Evolutionary conservation across 2,797 vertebrate species (phyloP).

Genomic region (Gouania willdenowi): DNA sequence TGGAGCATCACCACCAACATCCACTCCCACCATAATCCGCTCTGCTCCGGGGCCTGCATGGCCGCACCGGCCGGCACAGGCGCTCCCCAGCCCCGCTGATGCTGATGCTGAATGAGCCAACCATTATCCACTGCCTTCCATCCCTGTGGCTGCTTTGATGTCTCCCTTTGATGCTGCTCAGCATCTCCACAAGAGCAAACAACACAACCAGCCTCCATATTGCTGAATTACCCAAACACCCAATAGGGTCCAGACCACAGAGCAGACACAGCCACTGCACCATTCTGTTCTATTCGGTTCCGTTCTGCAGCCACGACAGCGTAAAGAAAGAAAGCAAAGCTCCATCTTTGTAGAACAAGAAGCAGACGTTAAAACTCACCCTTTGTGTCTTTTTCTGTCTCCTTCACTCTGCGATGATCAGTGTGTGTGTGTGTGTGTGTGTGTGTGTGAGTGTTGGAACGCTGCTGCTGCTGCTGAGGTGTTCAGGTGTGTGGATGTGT

Average conservation of each 20-base stretch:
- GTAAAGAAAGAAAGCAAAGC: background rate
- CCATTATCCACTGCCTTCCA: conserved; percentile 14
- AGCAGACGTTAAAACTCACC: conserved; percentile 36
- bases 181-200: conserved; percentile 2
- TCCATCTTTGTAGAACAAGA: background rate
- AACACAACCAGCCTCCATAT: conserved; percentile 27
- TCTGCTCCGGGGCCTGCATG: conserved; percentile 15
- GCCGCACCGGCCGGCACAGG: conserved; percentile 45
- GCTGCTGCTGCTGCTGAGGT: too few species aligned
- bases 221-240: conserved; percentile 32
- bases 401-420: background rate
- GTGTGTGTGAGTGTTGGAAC: background rate
- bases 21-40: conserved; percentile 47
- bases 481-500: conserved; percentile 9
- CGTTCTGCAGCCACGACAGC: conserved; percentile 2
- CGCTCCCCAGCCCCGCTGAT: background rate
- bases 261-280: conserved; percentile 43
- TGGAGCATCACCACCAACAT: conserved; percentile 42
- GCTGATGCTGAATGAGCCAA: background rate
- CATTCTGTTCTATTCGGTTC: too few species aligned
- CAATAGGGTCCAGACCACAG: conserved; percentile 21
- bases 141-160: conserved; percentile 15
- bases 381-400: conserved; percentile 12
- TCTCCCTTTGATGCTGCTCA: conserved; percentile 24
- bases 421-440: background rate